These are phyloP conservation scores for Bubo blakistoni DNA, from an alignment of 2,113 vertebrate species.

Conservation along the genomic window DNA sequence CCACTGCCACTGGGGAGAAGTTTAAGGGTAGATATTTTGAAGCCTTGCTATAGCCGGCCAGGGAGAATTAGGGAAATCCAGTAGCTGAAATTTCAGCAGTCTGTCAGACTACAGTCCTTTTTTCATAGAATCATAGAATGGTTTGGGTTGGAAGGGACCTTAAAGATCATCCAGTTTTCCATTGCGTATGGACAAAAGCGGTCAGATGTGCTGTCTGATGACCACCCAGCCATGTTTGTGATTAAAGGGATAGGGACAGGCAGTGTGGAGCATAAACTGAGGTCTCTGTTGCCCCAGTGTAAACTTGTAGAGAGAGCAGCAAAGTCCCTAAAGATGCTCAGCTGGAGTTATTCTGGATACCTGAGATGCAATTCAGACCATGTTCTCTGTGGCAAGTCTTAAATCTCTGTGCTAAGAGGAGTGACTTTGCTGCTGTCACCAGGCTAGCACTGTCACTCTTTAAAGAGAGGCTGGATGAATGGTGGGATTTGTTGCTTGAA, in stretches of 20 bases:
- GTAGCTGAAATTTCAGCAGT: not conserved
- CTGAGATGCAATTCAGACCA: not conserved
- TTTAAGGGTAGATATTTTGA: not conserved
- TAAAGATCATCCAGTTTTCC: not conserved
- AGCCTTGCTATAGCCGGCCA: not conserved
- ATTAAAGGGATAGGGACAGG: not conserved
- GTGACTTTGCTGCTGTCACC: not conserved
- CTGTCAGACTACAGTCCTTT: not conserved
- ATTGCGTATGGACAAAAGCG: rapidly evolving
- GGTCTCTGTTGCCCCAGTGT: not conserved
- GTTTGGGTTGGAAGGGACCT: too few species aligned
- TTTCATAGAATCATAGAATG: not conserved
- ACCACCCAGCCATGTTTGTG: not conserved
- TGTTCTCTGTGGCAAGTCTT: not conserved
- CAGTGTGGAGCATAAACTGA: not conserved
- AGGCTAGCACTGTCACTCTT: not conserved
- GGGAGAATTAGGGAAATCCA: not conserved
- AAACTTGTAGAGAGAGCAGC: not conserved
- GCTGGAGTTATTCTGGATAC: not conserved
- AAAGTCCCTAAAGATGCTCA: not conserved
- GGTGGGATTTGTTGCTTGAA: not conserved
- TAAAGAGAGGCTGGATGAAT: not conserved
- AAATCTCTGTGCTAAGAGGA: not conserved
- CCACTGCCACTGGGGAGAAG: not conserved
- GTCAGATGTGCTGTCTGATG: not conserved